Base-by-base conservation (phyloP, 1,140 invertebrate genomes). In the Pseudomyrmex gracilis region DNA sequence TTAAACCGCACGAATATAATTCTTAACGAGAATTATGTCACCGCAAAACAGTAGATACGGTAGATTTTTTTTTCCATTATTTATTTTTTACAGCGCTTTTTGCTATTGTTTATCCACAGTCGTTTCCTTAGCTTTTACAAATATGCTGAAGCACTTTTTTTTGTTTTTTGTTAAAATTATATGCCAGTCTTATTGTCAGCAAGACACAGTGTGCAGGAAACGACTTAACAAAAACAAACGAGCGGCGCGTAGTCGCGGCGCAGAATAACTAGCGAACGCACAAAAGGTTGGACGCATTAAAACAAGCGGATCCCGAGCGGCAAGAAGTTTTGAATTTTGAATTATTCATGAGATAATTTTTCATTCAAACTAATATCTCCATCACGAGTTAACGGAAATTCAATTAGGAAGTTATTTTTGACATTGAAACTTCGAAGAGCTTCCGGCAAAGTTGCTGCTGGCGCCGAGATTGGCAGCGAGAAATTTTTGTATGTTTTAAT, bases 261-360 rank as follows among this genome's bases (percentile, higher is more conserved):
- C 15, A 43, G 66, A 70, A 71, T 71, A 80, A 58, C 76, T 47
- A 78, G 76, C 20, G 64, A 70, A 57, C 12, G 58, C 17, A 80
- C 66, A 80, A 80, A 34, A 80, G 53, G 76, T 13, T 67, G 66
- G 15, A 43, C 55, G 20, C 7, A 58, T 66, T 58, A 70, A 78
- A 78, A 53, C 73, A 66, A 76, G 73, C 76, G 49, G 76, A 80
- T 80, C 76, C 76, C 34, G 34, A 43, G 66, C 58, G 43, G 45
- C 66, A 71, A 80, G 76, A 80, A 80, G 66, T 71, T 71, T 34
- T 34, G 34, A 34, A 34, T 34, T 34, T 34, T 80, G 76, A 80
- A 80, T 80, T 80, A 80, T 80, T 80, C 55, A 80, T 66, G 66
- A 80, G 76, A 45, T 58, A 66, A 80, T 80, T 80, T 80, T 80